Evolutionary conservation across 2,797 vertebrate species (phyloP), one percentile per base, ranked within the genome.

Genomic region (Nannoperca australis): DNA sequence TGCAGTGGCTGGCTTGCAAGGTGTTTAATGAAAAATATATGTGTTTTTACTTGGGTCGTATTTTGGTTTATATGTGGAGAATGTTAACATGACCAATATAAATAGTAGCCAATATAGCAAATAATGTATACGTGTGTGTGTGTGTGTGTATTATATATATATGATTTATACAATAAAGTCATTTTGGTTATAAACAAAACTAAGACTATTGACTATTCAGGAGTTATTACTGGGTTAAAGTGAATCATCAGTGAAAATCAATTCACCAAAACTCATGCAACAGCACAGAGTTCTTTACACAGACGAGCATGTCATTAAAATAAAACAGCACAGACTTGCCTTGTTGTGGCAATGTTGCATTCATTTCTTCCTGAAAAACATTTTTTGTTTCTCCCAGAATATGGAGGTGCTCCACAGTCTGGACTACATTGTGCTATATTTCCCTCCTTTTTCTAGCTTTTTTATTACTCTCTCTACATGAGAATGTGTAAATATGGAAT

Each of bases 401-500:
- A 77, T 22, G 27, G 17, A 50, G 34, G 63, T 50, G 32, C 65
- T 72, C 27, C 56, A 42, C 36, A 68, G 58, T 42, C 36, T 51
- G 67, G 47, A 70, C 14, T 20, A 53, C 54, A 69, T 15, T 47
- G 34, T 24, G 38, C 10, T 34, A 51, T 24, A 53, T 62, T 71
- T 61, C 9, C 36, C 45, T 70, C 10, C 9, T 44, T 79, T 81
- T 56, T 45, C 53, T 64, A 24, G 34, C 18, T 45, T 62, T 64
- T 84, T 78, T 70, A 87, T 81, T 70, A 66, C 83, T 82, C 40
- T 72, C 77, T 83, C 83, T 74, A 85, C 73, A 89, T 81, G 76
- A 90, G 78, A 92, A 93, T 88, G 91, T 92, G 93, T 93, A 94
- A 95, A 95, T 94, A 93, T 93, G 89, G 88, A 91, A 91, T 93